Evolutionary conservation across 2,113 vertebrate genomes (phyloP), one percentile per base, ranked within the genome.

Genomic region (Herpetotheres cachinnans): DNA sequence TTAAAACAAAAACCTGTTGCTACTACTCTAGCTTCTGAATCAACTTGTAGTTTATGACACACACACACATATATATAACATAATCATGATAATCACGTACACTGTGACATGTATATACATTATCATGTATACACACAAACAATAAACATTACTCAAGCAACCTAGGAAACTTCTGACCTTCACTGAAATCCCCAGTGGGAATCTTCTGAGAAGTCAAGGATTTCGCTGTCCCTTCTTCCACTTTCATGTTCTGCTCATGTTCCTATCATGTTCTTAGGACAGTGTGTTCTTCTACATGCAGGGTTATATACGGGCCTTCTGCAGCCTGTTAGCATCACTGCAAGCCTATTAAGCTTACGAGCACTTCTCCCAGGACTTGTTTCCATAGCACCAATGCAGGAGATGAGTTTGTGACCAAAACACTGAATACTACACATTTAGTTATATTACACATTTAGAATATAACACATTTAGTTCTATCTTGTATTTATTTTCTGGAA

Each of bases 161-260:
- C 22, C 15, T 14, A 55, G 90, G 88, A 90, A 95, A 93, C 22
- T 92, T 80, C 32, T 81, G 82, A 73, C 34, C 58, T 92, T 94
- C 59, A 38, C 22, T 70, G 44, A 95, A 94, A 90, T 77, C 62
- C 82, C 92, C 88, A 80, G 14, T 25, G 46, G 70, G 49, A 90
- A 83, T 73, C 52, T 95, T 94, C 58, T 49, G 49, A 94, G 62
- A 90, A 54, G 71, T 61, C 78, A 93, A 86, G 74, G 42, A 94
- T 80, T 93, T 80, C 90, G n/a, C 50, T 89, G 22, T 86, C 76
- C 10, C 17, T 72, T 90, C 84, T 66, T 95, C 36, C 62, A 86
- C 82, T 96, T 95, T 73, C 62, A 67, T 77, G 7, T 66, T 86
- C 79, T 92, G 14, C 46, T 94, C 71, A 54, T 88, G 76, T 38